phyloP scores from a whole-genome alignment of 2,888 invertebrate genomes.

The Slavum lentiscoides region DNA sequence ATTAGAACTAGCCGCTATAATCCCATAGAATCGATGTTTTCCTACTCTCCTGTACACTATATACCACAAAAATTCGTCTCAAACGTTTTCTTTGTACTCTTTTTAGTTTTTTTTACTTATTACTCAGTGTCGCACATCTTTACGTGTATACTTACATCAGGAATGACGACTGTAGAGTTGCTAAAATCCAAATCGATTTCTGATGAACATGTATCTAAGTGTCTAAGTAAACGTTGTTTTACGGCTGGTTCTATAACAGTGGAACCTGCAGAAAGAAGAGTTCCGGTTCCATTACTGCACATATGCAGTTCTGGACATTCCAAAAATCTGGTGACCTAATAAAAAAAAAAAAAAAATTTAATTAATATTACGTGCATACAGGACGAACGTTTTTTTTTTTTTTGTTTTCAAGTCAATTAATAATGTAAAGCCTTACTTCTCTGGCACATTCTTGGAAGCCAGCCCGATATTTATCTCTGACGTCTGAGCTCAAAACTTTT shows the following conservation, averaged over 20 bases:
- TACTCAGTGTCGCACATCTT: no score
- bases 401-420: conserved; percentile 5
- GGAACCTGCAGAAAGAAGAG: conserved; percentile 52
- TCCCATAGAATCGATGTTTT: no score
- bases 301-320: conserved; percentile 68
- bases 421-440: conserved; percentile 62
- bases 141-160: conserved; percentile 35
- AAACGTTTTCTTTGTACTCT: no score
- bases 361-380: not conserved
- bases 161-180: conserved; percentile 52
- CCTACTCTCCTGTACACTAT: no score
- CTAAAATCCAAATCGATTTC: conserved; percentile 67
- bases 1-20: not conserved
- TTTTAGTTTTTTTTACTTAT: no score
- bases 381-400: no score
- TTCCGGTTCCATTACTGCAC: conserved; percentile 58
- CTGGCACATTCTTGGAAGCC: conserved; percentile 71
- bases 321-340: conserved; percentile 64
- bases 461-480: conserved; percentile 68
- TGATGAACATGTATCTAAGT: conserved; percentile 67
- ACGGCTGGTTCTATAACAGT: conserved; percentile 63
- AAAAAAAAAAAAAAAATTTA: not conserved
- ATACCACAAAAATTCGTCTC: no score
- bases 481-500: conserved; percentile 66
- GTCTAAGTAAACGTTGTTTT: conserved; percentile 66